Evolutionary conservation across 2,113 vertebrate genomes (phyloP), one percentile per base, ranked within the genome.

Genomic region (Tachycineta bicolor): DNA sequence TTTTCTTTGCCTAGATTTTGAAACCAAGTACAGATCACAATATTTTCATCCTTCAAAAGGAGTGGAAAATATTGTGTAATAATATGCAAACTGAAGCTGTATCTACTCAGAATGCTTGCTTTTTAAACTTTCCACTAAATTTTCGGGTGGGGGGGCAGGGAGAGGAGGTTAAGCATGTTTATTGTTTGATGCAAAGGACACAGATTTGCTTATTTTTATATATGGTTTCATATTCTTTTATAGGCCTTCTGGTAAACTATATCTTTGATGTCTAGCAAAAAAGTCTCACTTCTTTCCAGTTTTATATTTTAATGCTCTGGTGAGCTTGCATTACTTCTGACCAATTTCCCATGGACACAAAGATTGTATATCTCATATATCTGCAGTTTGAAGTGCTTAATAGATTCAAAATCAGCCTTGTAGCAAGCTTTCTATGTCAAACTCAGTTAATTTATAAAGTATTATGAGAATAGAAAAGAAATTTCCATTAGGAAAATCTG

Each of bases 101-200:
- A 83, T 84, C 44, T 77, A 56, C 55, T 93, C n/a, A 78, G 39
- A 83, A 93, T 92, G 52, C 71, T 80, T 78, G 37, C 15, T 25
- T 93, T 95, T 86, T 67, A 55, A 86, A 70, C 59, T 90, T 95
- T 59, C 34, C 56, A 67, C 64, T 77, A 67, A 75, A n/a, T 25
- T 4, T 7, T 2, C 3, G 2, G 6, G 4, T 2, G 5, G 4
- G 12, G 12, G 11, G 14, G 1, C 8, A 6, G 28, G 11, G 25
- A 16, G 25, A 21, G 21, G 13, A n/a, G 20, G 24, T 26, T 62
- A 23, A 34, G 3, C 18, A 28, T 64, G 9, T 67, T 91, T 84
- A n/a, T 67, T 71, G 11, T 91, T 88, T 78, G 17, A 41, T 70
- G 46, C 58, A 60, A 43, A 80, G 15, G 37, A 73, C 41, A 62